These are phyloP conservation scores for Rhynchonycteris naso DNA, from an alignment of 2,797 vertebrate species.

Conservation along the genomic window DNA sequence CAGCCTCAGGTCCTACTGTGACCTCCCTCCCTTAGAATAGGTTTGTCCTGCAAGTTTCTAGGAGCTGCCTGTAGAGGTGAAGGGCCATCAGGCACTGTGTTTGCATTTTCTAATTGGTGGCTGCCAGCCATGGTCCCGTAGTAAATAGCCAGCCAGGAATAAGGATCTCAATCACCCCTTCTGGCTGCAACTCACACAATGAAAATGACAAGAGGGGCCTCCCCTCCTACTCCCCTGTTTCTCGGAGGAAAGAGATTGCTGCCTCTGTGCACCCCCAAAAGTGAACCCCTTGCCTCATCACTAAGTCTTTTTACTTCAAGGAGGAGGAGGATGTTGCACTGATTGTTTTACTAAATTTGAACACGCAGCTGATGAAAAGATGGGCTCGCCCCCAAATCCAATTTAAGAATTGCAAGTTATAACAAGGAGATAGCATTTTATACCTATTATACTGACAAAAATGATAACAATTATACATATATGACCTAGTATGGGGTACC, in stretches of 20 bases:
- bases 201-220: neutral
- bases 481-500: neutral
- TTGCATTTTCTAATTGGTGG: neutral
- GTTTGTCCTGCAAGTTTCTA: neutral
- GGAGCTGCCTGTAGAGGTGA: neutral
- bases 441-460: neutral
- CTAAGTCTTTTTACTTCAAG: neutral
- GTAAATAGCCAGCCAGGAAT: neutral
- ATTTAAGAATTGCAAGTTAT: neutral
- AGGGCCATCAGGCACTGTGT: neutral
- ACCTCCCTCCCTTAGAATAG: neutral
- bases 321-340: no score
- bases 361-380: neutral
- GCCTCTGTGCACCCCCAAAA: neutral
- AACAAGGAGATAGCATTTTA: neutral
- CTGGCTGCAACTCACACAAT: neutral
- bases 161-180: neutral
- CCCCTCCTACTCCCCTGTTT: neutral
- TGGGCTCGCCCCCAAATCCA: neutral
- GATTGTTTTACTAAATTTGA: neutral
- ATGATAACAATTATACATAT: neutral
- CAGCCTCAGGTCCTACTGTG: neutral
- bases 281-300: neutral
- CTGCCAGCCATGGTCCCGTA: neutral
- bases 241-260: neutral